A percentile compares a stretch with the other conserved stretches of the same genome.
Conservation (phyloP, 2,797 vertebrate species). For the Valencia hispanica region DNA sequence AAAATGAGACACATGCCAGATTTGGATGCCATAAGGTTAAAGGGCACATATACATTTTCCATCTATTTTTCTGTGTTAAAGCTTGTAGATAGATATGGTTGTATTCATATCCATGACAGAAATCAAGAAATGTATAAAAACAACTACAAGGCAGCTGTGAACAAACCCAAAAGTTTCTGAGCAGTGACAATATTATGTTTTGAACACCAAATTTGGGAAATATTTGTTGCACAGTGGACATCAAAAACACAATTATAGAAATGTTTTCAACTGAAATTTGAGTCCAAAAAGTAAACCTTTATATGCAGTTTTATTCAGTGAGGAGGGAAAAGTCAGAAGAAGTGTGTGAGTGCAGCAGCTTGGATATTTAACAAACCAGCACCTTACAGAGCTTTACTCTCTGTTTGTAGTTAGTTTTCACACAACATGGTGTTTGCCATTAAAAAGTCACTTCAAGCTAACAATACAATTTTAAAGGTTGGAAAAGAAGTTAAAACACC, state of each 20-base stretch:
- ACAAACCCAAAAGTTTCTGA: no score
- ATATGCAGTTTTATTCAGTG: neutral
- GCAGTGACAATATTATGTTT: no score
- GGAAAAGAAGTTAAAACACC: neutral
- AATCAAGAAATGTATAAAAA: no score
- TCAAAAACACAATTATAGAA: neutral
- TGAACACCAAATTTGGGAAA: no score
- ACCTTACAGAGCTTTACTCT: neutral
- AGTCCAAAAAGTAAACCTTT: neutral
- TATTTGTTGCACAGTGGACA: no score
- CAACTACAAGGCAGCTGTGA: no score
- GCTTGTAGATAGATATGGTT: no score
- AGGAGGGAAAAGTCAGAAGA: neutral
- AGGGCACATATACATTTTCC: no score
- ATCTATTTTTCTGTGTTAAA: no score
- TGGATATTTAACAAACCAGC: neutral
- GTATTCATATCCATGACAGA: no score
- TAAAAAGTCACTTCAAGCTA: neutral
- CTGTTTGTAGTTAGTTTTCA: neutral
- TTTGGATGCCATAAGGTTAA: no score
- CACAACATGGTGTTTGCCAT: neutral
- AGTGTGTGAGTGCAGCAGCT: neutral
- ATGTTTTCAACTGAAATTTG: neutral
- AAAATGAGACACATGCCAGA: no score
- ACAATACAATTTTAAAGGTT: neutral